Percentiles rank a stretch among this genome's conserved stretches.
These are phyloP conservation scores for Vulpes lagopus DNA, from an alignment of 2,113 vertebrate species.

Conservation along the genomic window DNA sequence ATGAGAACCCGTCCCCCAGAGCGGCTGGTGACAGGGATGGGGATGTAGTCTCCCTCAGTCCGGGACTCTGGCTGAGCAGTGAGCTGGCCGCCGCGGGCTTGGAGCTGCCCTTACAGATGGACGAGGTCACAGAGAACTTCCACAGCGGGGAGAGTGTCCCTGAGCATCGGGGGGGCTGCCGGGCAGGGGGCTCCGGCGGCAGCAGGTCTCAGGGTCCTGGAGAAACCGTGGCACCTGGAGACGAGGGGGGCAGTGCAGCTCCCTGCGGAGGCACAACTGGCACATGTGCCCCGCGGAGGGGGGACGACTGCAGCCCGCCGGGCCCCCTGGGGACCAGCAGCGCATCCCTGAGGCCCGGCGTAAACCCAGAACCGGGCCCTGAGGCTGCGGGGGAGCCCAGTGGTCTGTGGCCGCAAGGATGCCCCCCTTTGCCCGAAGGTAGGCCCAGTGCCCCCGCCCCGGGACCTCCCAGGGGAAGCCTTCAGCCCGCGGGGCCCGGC, in stretches of 20 bases:
- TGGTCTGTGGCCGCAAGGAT: slow-evolving; percentile 43
- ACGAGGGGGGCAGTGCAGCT: not conserved
- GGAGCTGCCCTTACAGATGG: slow-evolving; percentile 57
- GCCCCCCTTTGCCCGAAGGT: slow-evolving; percentile 24
- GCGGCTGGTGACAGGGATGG: not conserved
- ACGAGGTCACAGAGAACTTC: slow-evolving; percentile 56
- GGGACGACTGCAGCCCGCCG: not conserved
- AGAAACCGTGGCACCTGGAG: not conserved
- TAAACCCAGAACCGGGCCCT: not conserved
- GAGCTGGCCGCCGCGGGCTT: not conserved
- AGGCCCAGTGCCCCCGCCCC: not conserved
- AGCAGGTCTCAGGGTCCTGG: slow-evolving; percentile 18
- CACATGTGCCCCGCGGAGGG: not conserved
- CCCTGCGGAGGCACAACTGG: not conserved
- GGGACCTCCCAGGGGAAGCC: slow-evolving; percentile 55
- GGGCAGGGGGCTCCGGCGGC: not conserved
- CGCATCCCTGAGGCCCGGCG: not conserved
- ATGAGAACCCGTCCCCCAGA: not conserved
- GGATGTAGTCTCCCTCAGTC: not conserved
- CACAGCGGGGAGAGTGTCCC: not conserved
- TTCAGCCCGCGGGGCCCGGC: not conserved
- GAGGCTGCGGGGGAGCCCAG: not conserved
- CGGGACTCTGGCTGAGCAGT: slow-evolving; percentile 60
- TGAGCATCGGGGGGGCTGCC: slow-evolving; percentile 9
- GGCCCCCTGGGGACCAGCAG: not conserved